Percentiles rank a stretch among this genome's conserved stretches.
These are phyloP conservation scores for Bombyx huttoni DNA, from an alignment of 2,888 invertebrate genomes.

Conservation along the genomic window DNA sequence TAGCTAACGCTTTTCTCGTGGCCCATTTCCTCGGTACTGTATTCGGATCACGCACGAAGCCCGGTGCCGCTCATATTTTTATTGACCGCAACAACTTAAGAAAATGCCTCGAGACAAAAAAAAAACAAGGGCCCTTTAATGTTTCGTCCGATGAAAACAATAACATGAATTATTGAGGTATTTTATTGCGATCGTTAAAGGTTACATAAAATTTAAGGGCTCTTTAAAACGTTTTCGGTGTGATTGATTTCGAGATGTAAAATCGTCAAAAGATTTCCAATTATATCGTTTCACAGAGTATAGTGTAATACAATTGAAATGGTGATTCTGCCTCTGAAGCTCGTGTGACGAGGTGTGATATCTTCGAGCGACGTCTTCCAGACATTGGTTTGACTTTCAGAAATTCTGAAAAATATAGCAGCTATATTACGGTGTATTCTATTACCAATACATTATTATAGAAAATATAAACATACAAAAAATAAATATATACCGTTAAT, in stretches of 20 bases:
- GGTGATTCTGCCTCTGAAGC: too few relatives aligned
- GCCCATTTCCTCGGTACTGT: conserved; percentile 10
- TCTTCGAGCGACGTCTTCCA: too few relatives aligned
- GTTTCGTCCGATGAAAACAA: conserved; percentile 24
- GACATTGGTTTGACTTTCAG: too few relatives aligned
- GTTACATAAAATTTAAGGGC: background rate
- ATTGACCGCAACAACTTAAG: conserved; percentile 36
- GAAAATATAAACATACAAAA: too few relatives aligned
- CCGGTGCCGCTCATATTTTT: conserved; percentile 28
- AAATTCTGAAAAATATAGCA: too few relatives aligned
- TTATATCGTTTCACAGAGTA: too few relatives aligned
- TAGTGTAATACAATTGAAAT: too few relatives aligned
- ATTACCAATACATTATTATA: too few relatives aligned
- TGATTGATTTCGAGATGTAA: background rate
- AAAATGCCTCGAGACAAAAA: conserved; percentile 22
- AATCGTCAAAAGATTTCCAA: too few relatives aligned
- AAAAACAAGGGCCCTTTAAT: conserved; percentile 32
- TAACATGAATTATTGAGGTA: conserved; percentile 25
- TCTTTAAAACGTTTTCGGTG: background rate
- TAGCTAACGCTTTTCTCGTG: conserved; percentile 1
- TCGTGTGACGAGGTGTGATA: too few relatives aligned
- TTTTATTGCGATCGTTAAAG: conserved; percentile 6
- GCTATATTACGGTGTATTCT: too few relatives aligned
- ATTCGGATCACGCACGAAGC: conserved; percentile 28
- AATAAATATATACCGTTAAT: too few relatives aligned